These are phyloP conservation scores for Okamejei kenojei DNA, from an alignment of 2,797 vertebrate species.

Conservation along the genomic window DNA sequence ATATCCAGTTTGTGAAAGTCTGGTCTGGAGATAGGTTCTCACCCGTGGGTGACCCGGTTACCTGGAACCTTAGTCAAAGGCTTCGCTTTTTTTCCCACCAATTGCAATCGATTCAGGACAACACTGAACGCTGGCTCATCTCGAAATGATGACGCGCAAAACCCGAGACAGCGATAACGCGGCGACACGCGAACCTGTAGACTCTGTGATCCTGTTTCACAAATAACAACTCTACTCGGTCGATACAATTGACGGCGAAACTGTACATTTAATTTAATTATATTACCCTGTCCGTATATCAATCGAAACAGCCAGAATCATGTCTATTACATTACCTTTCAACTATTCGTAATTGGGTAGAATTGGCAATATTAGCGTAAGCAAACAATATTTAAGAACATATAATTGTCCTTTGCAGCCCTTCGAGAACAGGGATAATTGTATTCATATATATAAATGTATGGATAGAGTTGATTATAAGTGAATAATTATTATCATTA, in stretches of 20 bases:
- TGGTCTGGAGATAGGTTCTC: background rate
- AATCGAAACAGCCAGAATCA: background rate
- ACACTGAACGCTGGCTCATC: background rate
- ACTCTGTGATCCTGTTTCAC: too few species aligned
- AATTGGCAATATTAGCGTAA: background rate
- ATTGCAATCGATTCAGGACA: background rate
- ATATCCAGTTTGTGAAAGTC: background rate
- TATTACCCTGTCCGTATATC: background rate
- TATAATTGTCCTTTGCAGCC: background rate
- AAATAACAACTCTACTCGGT: background rate
- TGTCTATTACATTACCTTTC: background rate
- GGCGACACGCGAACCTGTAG: too few species aligned
- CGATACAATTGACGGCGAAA: too few species aligned
- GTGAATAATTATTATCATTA: too few species aligned
- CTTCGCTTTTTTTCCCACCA: background rate
- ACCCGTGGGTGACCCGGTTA: background rate
- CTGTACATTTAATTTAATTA: background rate
- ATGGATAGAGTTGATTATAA: background rate
- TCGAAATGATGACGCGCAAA: background rate
- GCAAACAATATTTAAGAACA: background rate
- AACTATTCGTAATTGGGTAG: too few species aligned
- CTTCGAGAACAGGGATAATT: background rate
- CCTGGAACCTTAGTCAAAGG: background rate
- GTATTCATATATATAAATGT: background rate
- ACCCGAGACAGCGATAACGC: too few species aligned